Percentiles rank a stretch among this genome's conserved stretches.
phyloP scores from a whole-genome alignment of 2,113 vertebrate species.

The Microcebus tavaratra region DNA sequence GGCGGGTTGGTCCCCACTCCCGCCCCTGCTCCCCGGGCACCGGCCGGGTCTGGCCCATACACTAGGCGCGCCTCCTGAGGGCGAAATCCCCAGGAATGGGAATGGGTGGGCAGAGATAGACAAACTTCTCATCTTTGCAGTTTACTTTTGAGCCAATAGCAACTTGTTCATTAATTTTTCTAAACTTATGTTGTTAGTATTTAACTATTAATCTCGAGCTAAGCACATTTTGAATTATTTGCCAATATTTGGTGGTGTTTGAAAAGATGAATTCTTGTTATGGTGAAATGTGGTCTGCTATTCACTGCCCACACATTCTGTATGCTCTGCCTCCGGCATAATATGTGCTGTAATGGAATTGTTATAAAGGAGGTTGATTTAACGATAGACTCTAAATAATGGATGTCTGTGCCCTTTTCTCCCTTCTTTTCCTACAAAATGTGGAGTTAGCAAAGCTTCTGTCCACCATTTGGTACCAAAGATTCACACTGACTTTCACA shows the following conservation, averaged over 20 bases:
- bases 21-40: not conserved
- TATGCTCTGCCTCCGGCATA: not conserved
- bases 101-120: not conserved
- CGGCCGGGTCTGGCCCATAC: fast-evolving
- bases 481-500: not conserved
- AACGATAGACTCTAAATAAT: not conserved
- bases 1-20: not conserved
- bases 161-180: not conserved
- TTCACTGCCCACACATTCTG: not conserved
- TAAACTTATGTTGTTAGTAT: conserved; percentile 29
- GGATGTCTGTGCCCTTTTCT: not conserved
- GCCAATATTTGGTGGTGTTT: not conserved
- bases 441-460: not conserved
- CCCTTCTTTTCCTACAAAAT: not conserved
- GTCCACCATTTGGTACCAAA: not conserved
- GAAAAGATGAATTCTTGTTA: conserved; percentile 24
- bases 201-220: not conserved
- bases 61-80: not conserved
- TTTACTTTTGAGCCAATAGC: conserved; percentile 27
- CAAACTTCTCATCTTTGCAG: not conserved
- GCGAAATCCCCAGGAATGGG: not conserved
- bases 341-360: conserved; percentile 9
- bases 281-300: not conserved
- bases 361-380: conserved; percentile 28
- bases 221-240: conserved; percentile 33